These are phyloP conservation scores for Strix uralensis DNA, from an alignment of 2,113 vertebrate genomes.

Conservation along the genomic window DNA sequence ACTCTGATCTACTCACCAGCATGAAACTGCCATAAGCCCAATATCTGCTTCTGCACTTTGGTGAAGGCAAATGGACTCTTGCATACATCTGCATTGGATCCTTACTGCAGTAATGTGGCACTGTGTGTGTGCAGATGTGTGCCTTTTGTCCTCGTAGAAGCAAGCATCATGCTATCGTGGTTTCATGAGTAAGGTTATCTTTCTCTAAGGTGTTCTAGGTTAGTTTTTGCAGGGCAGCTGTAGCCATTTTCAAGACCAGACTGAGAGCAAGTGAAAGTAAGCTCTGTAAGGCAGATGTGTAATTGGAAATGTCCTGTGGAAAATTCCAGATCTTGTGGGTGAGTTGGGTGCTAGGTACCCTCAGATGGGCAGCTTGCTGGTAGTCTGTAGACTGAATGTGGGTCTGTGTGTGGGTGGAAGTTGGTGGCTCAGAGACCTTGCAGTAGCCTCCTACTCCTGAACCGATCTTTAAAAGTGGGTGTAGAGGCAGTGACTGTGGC, in stretches of 20 bases:
- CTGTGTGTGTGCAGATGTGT: rapidly evolving
- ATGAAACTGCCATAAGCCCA: background rate
- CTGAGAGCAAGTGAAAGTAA: background rate
- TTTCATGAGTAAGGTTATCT: background rate
- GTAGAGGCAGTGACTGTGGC: background rate
- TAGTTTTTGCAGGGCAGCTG: background rate
- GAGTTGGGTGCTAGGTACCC: background rate
- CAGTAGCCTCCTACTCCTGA: background rate
- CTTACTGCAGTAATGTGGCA: rapidly evolving
- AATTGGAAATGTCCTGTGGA: background rate
- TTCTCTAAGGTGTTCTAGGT: background rate
- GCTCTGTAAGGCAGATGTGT: background rate
- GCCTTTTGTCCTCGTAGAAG: background rate
- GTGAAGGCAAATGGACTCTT: background rate
- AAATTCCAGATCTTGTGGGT: background rate
- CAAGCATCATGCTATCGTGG: background rate
- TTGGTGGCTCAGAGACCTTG: background rate
- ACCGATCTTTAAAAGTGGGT: background rate
- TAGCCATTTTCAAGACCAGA: background rate
- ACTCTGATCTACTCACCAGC: background rate
- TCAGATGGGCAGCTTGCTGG: background rate
- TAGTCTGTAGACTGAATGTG: background rate
- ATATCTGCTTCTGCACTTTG: background rate
- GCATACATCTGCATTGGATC: background rate
- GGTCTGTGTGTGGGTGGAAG: background rate